Percentiles rank a stretch among this genome's conserved stretches.
Evolutionary conservation across 2,888 invertebrate genomes (phyloP).

Genomic region (Tetragonisca angustula): DNA sequence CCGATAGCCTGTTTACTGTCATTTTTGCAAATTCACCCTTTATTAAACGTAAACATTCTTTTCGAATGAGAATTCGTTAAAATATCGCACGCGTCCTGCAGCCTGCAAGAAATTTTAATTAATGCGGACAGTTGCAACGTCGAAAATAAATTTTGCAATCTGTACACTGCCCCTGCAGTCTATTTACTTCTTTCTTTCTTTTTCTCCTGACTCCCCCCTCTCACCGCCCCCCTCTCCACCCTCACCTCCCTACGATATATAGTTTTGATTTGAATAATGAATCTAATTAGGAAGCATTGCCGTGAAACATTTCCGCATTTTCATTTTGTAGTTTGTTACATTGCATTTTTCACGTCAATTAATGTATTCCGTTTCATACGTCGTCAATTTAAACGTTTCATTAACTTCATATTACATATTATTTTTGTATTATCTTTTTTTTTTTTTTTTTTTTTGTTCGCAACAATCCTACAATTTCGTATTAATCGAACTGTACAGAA

Average conservation of each 20-base stretch:
- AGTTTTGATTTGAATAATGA: background rate
- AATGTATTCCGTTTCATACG: background rate
- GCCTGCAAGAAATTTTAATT: background rate
- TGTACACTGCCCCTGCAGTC: background rate
- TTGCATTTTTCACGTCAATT: background rate
- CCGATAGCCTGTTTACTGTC: background rate
- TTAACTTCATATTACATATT: background rate
- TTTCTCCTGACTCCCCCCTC: fast-evolving
- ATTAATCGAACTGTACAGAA: background rate
- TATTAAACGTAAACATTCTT: background rate
- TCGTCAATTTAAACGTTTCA: background rate
- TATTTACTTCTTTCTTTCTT: background rate
- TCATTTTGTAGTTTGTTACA: background rate
- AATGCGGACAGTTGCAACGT: background rate
- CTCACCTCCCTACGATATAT: background rate
- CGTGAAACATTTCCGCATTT: background rate
- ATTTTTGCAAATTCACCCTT: background rate
- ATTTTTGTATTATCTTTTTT: background rate
- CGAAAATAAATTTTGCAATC: background rate
- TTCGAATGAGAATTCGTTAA: background rate
- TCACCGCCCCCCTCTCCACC: too few species aligned
- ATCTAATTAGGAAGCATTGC: background rate
- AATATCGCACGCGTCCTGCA: background rate
- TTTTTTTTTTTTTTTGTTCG: too few species aligned
- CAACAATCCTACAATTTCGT: background rate